phyloP scores from a whole-genome alignment of 1,140 invertebrate species.

The Drosophila willistoni region DNA sequence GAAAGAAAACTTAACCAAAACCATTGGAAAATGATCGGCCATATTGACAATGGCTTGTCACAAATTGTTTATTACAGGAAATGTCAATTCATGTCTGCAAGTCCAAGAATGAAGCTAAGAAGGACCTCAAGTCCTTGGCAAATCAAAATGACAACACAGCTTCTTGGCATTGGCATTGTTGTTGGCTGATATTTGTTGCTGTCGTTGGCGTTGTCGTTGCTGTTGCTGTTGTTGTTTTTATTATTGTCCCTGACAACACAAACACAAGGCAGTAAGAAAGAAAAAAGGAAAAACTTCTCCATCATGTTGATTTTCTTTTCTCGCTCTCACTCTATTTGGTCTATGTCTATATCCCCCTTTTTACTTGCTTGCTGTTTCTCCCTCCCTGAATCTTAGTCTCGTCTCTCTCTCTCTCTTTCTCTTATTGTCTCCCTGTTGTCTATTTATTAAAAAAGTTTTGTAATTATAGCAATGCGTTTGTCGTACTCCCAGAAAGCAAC shows the following conservation, averaged over 20 bases:
- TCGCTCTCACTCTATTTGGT: slow-evolving; percentile 25
- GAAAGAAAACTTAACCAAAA: slow-evolving; percentile 46
- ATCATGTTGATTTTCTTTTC: slow-evolving; percentile 59
- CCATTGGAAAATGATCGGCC: slow-evolving; percentile 52
- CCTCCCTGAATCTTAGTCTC: neutral
- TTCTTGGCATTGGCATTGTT: slow-evolving; percentile 39
- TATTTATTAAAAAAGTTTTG: slow-evolving; percentile 79
- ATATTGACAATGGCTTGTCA: slow-evolving; percentile 61
- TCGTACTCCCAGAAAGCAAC: slow-evolving; percentile 22
- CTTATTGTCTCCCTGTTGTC: slow-evolving; percentile 39
- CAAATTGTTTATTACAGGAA: slow-evolving; percentile 61
- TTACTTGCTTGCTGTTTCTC: neutral
- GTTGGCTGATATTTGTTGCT: slow-evolving; percentile 9
- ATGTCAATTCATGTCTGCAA: slow-evolving; percentile 64
- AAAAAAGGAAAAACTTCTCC: slow-evolving; percentile 28
- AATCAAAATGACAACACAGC: slow-evolving; percentile 64
- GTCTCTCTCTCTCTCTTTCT: neutral
- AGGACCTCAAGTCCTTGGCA: slow-evolving; percentile 44
- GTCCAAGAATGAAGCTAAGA: slow-evolving; percentile 28
- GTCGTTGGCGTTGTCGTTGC: neutral
- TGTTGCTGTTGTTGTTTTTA: slow-evolving; percentile 24
- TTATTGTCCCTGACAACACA: slow-evolving; percentile 57
- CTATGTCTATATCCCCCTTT: neutral
- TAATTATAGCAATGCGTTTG: slow-evolving; percentile 71
- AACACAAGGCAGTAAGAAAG: slow-evolving; percentile 42